A percentile compares a stretch with the other conserved stretches of the same genome.
phyloP scores from a whole-genome alignment of 1,140 invertebrate genomes.

The Conus ventricosus region DNA sequence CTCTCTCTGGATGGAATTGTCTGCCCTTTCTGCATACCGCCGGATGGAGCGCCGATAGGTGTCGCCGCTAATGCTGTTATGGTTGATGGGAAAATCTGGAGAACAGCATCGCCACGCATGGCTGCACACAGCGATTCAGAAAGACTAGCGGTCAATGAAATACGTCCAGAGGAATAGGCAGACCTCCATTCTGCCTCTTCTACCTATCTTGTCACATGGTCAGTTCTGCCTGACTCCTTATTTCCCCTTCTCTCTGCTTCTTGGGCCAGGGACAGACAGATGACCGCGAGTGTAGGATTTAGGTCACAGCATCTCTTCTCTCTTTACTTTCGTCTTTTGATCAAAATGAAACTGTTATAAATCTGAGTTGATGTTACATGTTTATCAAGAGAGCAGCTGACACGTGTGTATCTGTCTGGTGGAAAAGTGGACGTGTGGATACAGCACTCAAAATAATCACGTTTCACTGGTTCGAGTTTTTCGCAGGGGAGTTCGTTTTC shows the following conservation, averaged over 20 bases:
- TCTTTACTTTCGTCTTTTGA: too few relatives aligned
- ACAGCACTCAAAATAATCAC: too few relatives aligned
- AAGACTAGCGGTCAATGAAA: conserved; percentile 30
- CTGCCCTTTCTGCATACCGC: background rate
- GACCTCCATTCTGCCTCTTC: conserved; percentile 6
- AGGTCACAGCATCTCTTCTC: too few relatives aligned
- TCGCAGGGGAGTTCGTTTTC: too few relatives aligned
- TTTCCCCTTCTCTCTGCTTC: background rate
- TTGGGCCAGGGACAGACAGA: too few relatives aligned
- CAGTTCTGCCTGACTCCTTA: background rate
- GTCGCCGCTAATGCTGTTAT: conserved; percentile 17
- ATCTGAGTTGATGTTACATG: too few relatives aligned
- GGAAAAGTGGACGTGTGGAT: too few relatives aligned
- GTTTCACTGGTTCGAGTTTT: too few relatives aligned
- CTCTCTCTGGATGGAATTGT: background rate
- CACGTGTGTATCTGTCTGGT: too few relatives aligned
- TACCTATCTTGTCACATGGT: conserved; percentile 21
- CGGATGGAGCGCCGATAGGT: conserved; percentile 24
- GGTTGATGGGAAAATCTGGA: background rate
- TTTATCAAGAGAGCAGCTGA: too few relatives aligned
- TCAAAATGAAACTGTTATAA: too few relatives aligned
- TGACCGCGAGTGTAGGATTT: too few relatives aligned
- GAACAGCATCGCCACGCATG: conserved; percentile 14
- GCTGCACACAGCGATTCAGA: conserved; percentile 32
- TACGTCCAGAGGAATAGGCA: conserved; percentile 10